A percentile compares a stretch with the other conserved stretches of the same genome.
Conservation (phyloP, 2,888 invertebrate species). For the Hypomecis punctinalis region DNA sequence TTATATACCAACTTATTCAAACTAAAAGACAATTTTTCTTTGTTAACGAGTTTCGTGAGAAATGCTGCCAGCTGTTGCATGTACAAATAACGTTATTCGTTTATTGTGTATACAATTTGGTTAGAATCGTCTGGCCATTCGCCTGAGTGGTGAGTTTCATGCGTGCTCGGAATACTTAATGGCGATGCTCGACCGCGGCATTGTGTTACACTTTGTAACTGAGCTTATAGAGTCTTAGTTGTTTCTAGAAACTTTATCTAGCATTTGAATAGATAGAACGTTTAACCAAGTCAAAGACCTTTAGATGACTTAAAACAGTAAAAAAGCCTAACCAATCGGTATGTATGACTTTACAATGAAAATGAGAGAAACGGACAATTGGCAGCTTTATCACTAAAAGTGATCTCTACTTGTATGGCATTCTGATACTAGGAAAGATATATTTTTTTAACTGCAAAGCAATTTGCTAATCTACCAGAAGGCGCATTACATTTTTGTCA, state of each 20-base stretch:
- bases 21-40: neutral
- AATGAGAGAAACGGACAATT: too few relatives aligned
- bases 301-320: too few relatives aligned
- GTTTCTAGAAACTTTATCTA: neutral
- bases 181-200: neutral
- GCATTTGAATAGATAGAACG: neutral
- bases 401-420: too few relatives aligned
- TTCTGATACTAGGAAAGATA: too few relatives aligned
- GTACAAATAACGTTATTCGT: slow-evolving; percentile 10
- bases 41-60: slow-evolving; percentile 3
- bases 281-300: too few relatives aligned
- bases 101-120: slow-evolving; percentile 9
- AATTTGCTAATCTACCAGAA: too few relatives aligned
- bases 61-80: slow-evolving; percentile 11
- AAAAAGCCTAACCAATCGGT: neutral
- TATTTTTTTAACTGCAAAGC: too few relatives aligned
- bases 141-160: slow-evolving; percentile 6
- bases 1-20: neutral
- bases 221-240: neutral
- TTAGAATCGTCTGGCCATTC: slow-evolving; percentile 20
- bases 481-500: too few relatives aligned
- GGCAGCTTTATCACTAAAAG: too few relatives aligned
- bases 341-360: neutral
- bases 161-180: slow-evolving; percentile 13
- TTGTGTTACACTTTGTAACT: neutral